Evolutionary conservation across 2,888 invertebrate genomes (phyloP), one percentile per base, ranked within the genome.

Genomic region (Agrochola litura): DNA sequence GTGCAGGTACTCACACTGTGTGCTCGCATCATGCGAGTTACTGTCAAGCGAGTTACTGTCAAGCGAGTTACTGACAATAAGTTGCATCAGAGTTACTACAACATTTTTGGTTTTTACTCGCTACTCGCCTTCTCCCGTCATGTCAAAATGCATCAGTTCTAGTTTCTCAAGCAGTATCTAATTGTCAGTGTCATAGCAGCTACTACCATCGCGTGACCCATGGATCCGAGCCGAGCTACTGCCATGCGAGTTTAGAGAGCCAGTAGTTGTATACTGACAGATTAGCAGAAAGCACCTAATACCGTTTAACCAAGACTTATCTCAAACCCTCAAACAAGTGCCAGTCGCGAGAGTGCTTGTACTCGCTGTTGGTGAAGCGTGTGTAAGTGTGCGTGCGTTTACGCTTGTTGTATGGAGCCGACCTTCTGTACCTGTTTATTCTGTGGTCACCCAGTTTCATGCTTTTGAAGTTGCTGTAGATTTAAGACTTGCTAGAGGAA

Each of bases 401-500:
- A 14, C 4, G 2, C 22, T 30, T 0, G 0, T n/a, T 52, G 2
- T 6, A 19, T 2, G 0, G 0, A 63, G 2, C 4, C 4, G 0
- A 3, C 2, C 16, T 82, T 46, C 52, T 79, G 58, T 37, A 14
- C 0, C 2, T 8, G n/a, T 8, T 1, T 77, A 46, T 12, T 65
- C 65, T 8, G 14, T 65, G 56, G 25, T 46, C 69, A 56, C n/a
- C 60, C 22, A 73, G 58, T 69, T 77, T 73, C 72, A 70, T 69
- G 72, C 82, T 76, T 72, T 58, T 43, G 19, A 75, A 75, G 82
- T 75, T 65, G 49, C 72, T 65, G 61, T 70, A 63, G 68, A 74
- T 74, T 67, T 66, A 79, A 79, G 72, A 79, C n/a, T 60, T 80
- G 58, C 56, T 25, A 37, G 84, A 41, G 54, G 49, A 64, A 70